phyloP scores from a whole-genome alignment of 2,113 vertebrate genomes.

The Urocolius indicus region DNA sequence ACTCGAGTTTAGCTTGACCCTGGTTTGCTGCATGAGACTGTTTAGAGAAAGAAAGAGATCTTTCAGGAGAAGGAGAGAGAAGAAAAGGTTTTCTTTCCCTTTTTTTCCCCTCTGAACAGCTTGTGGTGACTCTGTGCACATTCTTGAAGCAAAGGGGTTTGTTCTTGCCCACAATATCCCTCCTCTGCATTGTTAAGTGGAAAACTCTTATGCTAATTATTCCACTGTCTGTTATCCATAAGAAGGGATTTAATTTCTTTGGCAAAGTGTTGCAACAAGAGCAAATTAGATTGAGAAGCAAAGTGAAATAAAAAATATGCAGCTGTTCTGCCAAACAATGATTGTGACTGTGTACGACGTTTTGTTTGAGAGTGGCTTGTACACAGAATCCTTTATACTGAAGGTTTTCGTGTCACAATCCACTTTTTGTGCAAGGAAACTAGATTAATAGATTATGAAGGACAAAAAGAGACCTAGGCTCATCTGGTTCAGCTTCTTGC shows the following conservation, averaged over 20 bases:
- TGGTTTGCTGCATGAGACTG: constrained; percentile 23
- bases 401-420: constrained; percentile 47
- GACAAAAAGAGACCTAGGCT: constrained; percentile 38
- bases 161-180: constrained; percentile 34
- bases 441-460: constrained; percentile 45
- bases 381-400: constrained; percentile 59
- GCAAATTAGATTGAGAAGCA: constrained; percentile 51
- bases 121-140: not conserved
- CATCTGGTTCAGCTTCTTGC: constrained; percentile 12
- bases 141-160: constrained; percentile 48
- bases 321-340: constrained; percentile 59
- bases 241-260: constrained; percentile 62
- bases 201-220: constrained; percentile 50
- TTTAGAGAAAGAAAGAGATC: constrained; percentile 47
- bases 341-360: constrained; percentile 21
- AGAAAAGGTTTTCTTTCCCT: too few species aligned
- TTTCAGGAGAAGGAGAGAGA: not conserved
- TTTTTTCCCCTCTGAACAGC: not conserved
- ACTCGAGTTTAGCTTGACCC: constrained; percentile 51
- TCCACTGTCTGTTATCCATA: constrained; percentile 58
- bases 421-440: constrained; percentile 48
- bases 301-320: constrained; percentile 59
- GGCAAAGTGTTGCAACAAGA: constrained; percentile 50
- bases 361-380: constrained; percentile 35
- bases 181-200: constrained; percentile 30